A percentile compares a stretch with the other conserved stretches of the same genome.
Conservation (phyloP, 92 coral and sea anemone species). For the Actinernus sp. region DNA sequence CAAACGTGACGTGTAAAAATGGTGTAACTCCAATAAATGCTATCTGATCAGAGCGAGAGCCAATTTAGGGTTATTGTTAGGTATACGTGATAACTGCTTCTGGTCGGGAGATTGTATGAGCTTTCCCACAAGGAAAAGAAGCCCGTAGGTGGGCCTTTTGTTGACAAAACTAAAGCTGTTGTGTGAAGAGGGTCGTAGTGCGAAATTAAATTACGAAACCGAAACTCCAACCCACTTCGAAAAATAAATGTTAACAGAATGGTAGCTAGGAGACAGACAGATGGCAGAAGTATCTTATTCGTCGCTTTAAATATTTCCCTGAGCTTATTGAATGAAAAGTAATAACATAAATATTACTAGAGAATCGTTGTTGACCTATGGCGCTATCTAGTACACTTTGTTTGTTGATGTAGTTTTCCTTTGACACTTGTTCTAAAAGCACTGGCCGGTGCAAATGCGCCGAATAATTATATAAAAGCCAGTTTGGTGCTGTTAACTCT, state of each 20-base stretch:
- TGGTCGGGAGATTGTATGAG: no score
- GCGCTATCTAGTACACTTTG: constrained; percentile 22
- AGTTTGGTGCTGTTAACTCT: constrained; percentile 1
- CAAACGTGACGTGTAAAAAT: no score
- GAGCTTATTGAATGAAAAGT: constrained; percentile 32
- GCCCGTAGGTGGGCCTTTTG: no score
- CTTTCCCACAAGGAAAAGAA: no score
- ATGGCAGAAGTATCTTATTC: constrained; percentile 27
- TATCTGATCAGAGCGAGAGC: no score
- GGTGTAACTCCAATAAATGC: no score
- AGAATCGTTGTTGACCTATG: constrained; percentile 31
- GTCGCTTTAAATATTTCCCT: constrained; percentile 14
- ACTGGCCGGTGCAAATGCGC: constrained; percentile 10
- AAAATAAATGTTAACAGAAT: constrained; percentile 17
- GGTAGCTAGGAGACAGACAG: constrained; percentile 24
- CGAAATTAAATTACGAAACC: constrained; percentile 42
- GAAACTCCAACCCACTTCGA: constrained; percentile 17
- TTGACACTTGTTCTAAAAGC: constrained; percentile 29
- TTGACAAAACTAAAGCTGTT: constrained; percentile 28
- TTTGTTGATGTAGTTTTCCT: constrained; percentile 10
- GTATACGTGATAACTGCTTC: no score
- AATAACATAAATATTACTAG: constrained; percentile 31
- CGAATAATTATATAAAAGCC: constrained; percentile 1
- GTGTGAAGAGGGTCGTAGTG: constrained; percentile 30
- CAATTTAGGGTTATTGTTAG: no score